A percentile compares a stretch with the other conserved stretches of the same genome.
phyloP scores from a whole-genome alignment of 2,797 vertebrate genomes.

The Cynopterus sphinx region DNA sequence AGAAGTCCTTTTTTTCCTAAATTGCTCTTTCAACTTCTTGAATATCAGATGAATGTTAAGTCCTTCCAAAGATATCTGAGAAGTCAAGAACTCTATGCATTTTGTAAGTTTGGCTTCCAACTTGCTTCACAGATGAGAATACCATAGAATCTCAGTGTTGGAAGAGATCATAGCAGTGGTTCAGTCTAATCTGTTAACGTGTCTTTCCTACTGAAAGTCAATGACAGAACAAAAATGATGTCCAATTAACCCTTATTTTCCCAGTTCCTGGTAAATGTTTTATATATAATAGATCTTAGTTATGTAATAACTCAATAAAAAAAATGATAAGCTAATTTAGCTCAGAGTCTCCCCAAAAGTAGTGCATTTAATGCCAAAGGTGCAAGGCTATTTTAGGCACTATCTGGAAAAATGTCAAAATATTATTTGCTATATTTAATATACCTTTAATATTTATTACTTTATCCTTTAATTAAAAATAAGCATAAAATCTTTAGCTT shows the following conservation, averaged over 20 bases:
- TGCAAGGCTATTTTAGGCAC: not conserved
- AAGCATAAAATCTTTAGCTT: not conserved
- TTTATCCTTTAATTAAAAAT: not conserved
- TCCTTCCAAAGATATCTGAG: not conserved
- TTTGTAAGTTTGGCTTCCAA: not conserved
- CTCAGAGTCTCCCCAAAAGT: not conserved
- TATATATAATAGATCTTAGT: not conserved
- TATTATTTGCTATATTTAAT: not conserved
- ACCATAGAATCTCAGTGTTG: not conserved
- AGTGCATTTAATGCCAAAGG: not conserved
- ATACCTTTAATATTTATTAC: not conserved
- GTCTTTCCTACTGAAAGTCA: not conserved
- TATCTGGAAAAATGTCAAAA: not conserved
- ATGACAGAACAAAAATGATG: not conserved
- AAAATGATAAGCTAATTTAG: not conserved
- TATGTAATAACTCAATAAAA: not conserved
- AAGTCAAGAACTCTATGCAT: not conserved
- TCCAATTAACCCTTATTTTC: not conserved
- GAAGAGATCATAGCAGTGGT: not conserved
- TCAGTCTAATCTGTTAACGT: not conserved
- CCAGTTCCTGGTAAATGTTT: not conserved
- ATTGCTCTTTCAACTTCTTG: slow-evolving; percentile 63
- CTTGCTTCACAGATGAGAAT: not conserved
- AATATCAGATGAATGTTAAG: slow-evolving; percentile 58
- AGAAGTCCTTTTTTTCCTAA: slow-evolving; percentile 6